Base-by-base conservation (phyloP, 2,888 invertebrate species). In the Ethmia dodecea region DNA sequence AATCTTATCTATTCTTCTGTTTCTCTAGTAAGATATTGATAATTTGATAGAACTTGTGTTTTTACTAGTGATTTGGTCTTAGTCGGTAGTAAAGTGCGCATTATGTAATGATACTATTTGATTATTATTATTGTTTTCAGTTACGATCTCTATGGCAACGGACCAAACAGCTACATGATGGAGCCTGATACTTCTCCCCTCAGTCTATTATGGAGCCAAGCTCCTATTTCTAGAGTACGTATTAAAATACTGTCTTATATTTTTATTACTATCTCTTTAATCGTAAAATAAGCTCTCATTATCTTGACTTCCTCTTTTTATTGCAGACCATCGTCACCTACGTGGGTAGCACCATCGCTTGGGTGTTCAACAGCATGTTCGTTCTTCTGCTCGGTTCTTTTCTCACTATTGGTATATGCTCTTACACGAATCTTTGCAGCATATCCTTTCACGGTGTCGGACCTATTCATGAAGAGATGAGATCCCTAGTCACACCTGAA, bases 371-470 rank as follows among this genome's bases (percentile, higher is more conserved):
- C 41, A 80, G 77, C 35, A 52, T 79, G 5, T 75, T 84, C n/a
- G 60, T 88, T 5, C 68, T 90, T 2, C 76, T 89, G 1, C 76
- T 89, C 0, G 86, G 89, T 1, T 75, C 81, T 5, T 35, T 78
- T 2, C 43, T 81, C 1, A 84, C 86, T 1, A 47, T 84, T 2
- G 78, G 73, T 9, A 66, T 91, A 1, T 92, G 92, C 55, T 81
- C 88, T 0, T 86, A 90, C 42, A 91, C 91, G 0, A 88, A 90
- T 5, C 53, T 91, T 10, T 92, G 92, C 56, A 79, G 80, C 3
- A 88, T 91, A 35, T 77, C 76, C 0, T 89, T 90, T 58, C 53
- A 91, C 36, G 91, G 91, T 35, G 81, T 88, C 8, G 88, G 90
- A 9, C 87, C 87, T 1, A 90, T 91, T 41, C 81, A 73, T 26